phyloP scores from a whole-genome alignment of 2,888 invertebrate species.

The Micropterix aruncella region DNA sequence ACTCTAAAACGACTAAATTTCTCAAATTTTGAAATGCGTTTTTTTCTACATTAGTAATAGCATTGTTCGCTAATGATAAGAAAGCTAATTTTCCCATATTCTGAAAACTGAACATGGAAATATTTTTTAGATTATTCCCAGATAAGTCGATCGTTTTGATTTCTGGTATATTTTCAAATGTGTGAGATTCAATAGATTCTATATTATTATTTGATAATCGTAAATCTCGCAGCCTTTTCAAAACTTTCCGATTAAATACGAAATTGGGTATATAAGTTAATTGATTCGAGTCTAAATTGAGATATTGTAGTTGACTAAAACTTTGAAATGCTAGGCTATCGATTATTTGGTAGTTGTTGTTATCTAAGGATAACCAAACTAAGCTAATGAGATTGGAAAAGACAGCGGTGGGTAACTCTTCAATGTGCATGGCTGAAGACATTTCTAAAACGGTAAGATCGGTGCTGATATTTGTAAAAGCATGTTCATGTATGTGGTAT shows the following conservation, averaged over 20 bases:
- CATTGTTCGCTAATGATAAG: slow-evolving; percentile 73
- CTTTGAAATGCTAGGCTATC: slow-evolving; percentile 56
- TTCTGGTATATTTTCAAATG: slow-evolving; percentile 58
- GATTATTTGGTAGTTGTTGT: slow-evolving; percentile 69
- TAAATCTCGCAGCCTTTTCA: slow-evolving; percentile 61
- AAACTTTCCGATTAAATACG: slow-evolving; percentile 53
- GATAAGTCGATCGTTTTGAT: slow-evolving; percentile 67
- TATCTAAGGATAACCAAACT: slow-evolving; percentile 75
- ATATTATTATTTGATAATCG: slow-evolving; percentile 73
- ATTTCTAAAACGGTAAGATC: slow-evolving; percentile 72
- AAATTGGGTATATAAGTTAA: slow-evolving; percentile 54
- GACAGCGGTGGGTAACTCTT: slow-evolving; percentile 62
- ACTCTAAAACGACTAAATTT: slow-evolving; percentile 61
- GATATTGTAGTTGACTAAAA: slow-evolving; percentile 57
- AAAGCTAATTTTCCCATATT: slow-evolving; percentile 67
- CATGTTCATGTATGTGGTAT: slow-evolving; percentile 64
- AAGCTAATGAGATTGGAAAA: slow-evolving; percentile 60
- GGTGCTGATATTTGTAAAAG: slow-evolving; percentile 63
- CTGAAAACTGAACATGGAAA: slow-evolving; percentile 59
- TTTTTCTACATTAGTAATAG: slow-evolving; percentile 55
- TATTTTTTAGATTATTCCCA: slow-evolving; percentile 58
- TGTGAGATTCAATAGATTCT: slow-evolving; percentile 47
- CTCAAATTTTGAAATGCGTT: slow-evolving; percentile 64
- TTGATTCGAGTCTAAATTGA: slow-evolving; percentile 78
- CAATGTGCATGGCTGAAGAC: slow-evolving; percentile 72